These are phyloP conservation scores for Gymnoscelis rufifasciata DNA, from an alignment of 2,888 invertebrate genomes.

Conservation along the genomic window DNA sequence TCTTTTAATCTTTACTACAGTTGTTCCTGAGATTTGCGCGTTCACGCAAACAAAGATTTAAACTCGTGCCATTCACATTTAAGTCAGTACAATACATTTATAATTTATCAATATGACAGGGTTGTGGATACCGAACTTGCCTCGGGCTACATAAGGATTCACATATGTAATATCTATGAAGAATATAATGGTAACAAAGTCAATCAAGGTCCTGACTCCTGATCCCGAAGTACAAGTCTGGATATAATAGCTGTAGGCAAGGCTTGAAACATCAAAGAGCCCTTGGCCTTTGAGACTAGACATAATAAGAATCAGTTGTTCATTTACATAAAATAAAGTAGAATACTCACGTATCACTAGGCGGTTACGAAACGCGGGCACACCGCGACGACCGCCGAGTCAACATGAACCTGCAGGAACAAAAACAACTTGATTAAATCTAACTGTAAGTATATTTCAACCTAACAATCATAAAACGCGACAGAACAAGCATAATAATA, in stretches of 20 bases:
- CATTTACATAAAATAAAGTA: neutral
- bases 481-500: neutral
- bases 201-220: neutral
- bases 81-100: too few species aligned
- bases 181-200: conserved; percentile 3
- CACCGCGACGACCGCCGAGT: conserved; percentile 31
- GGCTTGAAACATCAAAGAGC: conserved; percentile 1
- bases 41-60: too few species aligned
- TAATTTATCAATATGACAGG: too few species aligned
- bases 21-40: too few species aligned
- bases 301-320: too few species aligned
- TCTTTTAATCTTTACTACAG: too few species aligned
- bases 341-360: conserved; percentile 48
- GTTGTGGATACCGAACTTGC: too few species aligned
- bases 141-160: too few species aligned
- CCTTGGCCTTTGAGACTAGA: neutral
- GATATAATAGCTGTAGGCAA: neutral
- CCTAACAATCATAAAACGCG: neutral
- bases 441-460: neutral
- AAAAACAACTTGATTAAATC: neutral
- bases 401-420: conserved; percentile 54
- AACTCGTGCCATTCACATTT: too few species aligned
- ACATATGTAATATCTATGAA: neutral
- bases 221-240: neutral
- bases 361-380: conserved; percentile 60